phyloP scores from a whole-genome alignment of 2,797 vertebrate genomes.

The Aratinga solstitialis region DNA sequence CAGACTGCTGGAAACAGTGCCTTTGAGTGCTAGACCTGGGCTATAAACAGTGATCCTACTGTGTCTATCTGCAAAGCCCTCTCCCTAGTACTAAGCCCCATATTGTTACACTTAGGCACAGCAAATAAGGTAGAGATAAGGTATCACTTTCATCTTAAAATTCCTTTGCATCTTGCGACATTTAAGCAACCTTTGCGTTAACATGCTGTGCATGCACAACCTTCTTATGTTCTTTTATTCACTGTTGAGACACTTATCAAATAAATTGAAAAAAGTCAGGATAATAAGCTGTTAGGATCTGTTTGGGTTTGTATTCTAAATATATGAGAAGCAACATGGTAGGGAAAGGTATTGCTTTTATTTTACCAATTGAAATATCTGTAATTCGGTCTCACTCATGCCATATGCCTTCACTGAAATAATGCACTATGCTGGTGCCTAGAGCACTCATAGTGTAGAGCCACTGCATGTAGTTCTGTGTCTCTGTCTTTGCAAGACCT shows the following conservation, averaged over 20 bases:
- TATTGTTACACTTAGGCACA: neutral
- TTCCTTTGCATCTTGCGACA: neutral
- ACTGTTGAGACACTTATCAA: neutral
- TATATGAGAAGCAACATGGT: neutral
- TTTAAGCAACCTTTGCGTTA: neutral
- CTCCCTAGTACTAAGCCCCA: neutral
- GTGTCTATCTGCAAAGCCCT: neutral
- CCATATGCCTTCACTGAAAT: neutral
- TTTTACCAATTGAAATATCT: neutral
- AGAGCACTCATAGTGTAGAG: neutral
- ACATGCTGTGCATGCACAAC: neutral
- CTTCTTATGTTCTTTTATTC: neutral
- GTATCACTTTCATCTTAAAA: neutral
- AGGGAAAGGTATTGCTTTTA: neutral
- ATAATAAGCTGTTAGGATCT: neutral
- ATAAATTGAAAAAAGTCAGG: neutral
- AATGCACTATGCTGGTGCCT: neutral
- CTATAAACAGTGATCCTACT: neutral
- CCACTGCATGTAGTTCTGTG: neutral
- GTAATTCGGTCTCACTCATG: neutral
- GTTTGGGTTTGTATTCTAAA: neutral
- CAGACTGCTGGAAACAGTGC: neutral
- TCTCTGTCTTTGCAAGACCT: neutral
- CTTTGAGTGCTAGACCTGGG: neutral
- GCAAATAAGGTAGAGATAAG: neutral